Evolutionary conservation across 2,113 vertebrate species (phyloP).

Genomic region (Zeus faber): DNA sequence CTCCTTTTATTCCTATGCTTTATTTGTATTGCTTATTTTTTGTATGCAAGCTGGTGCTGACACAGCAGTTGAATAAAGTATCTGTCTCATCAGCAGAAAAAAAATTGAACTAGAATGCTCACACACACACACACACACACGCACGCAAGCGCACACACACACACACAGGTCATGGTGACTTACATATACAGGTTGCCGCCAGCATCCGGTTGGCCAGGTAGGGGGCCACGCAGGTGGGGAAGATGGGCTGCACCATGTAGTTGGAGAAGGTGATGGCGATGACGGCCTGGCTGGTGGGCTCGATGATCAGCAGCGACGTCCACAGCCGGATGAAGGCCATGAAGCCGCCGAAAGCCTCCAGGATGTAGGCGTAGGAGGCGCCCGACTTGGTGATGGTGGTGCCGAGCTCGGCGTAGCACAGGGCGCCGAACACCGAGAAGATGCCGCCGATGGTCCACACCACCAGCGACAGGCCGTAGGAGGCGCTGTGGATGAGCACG

Average conservation of each 20-base stretch:
- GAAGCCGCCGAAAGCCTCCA: conserved; percentile 87
- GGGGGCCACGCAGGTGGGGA: conserved; percentile 82
- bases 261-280: conserved; percentile 94
- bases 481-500: conserved; percentile 86
- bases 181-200: conserved; percentile 88
- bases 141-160: conserved; percentile 7
- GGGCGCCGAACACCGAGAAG: conserved; percentile 88
- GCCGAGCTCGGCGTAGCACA: conserved; percentile 91
- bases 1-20: too few relatives aligned
- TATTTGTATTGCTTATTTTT: too few relatives aligned
- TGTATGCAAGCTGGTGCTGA: too few relatives aligned
- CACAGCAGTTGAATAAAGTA: too few relatives aligned
- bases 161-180: conserved; percentile 51
- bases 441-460: conserved; percentile 87
- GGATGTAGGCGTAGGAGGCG: conserved; percentile 91
- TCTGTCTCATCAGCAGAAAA: too few relatives aligned
- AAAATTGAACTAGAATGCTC: conserved; percentile 6
- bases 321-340: conserved; percentile 87
- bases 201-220: conserved; percentile 82
- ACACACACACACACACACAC: conserved; percentile 22
- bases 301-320: conserved; percentile 91
- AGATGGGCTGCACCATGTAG: conserved; percentile 90
- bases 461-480: conserved; percentile 85
- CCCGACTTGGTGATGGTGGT: conserved; percentile 93
- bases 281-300: conserved; percentile 90